Evolutionary conservation across 2,888 invertebrate species (phyloP), one percentile per base, ranked within the genome.

Genomic region (Agrenia bidenticulata): DNA sequence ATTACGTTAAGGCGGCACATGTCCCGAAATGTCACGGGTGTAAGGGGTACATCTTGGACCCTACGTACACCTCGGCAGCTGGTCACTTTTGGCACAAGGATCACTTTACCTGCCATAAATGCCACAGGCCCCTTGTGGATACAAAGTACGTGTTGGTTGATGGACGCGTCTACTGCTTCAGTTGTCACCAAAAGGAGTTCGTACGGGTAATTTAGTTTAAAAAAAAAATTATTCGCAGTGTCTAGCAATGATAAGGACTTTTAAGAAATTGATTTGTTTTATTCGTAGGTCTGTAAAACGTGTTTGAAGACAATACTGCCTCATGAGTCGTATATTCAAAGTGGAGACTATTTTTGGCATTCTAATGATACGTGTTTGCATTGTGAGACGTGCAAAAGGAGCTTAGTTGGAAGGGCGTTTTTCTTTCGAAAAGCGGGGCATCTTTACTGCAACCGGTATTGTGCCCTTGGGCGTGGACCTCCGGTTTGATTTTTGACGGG

Each of bases 401-500:
- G 67, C 49, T 59, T 70, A 21, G 60, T 67, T 15, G 67, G 61
- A 4, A 19, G 59, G 21, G 19, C 57, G 1, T 39, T 64, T 9
- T 61, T 67, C 27, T 70, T 67, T 37, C 51, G 64, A 32, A 70
- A 63, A 39, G 45, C 26, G 24, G 60, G 53, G 21, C 56, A 57
- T n/a, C 49, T 70, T 5, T 70, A 67, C 42, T 70, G 70, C 57
- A 70, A 70, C 53, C 61, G 65, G 45, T 70, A 65, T 37, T 70
- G 70, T 61, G 65, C 65, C 11, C 17, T 41, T 21, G 23, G 56
- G 19, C 21, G 24, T 4, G 32, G 32, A 7, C 32, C 32, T 7
- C 32, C 32, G 4, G 32, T 32, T 32, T 32, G n/a, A n/a, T n/a
- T n/a, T n/a, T n/a, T n/a, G n/a, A n/a, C n/a, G n/a, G n/a, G n/a